Conservation (phyloP, 2,888 invertebrate genomes). For the Drosophila formosana region DNA sequence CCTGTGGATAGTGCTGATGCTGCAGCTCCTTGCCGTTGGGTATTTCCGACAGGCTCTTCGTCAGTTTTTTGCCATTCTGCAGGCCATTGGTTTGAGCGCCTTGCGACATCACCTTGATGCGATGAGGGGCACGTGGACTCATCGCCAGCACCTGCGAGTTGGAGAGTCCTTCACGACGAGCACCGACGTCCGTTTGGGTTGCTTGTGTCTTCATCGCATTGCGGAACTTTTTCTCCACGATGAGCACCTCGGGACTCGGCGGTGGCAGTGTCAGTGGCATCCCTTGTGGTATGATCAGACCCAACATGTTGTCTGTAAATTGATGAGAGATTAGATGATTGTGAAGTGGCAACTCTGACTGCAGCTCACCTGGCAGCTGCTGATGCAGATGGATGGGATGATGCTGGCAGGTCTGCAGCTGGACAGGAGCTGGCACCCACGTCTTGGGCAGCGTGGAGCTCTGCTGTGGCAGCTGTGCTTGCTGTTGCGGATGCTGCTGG, state of each 20-base stretch:
- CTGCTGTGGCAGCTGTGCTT: constrained; percentile 50
- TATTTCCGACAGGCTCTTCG: constrained; percentile 94
- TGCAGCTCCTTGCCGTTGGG: constrained; percentile 85
- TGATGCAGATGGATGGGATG: constrained; percentile 81
- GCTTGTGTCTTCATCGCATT: constrained; percentile 96
- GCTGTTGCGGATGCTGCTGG: constrained; percentile 48
- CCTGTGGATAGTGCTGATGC: constrained; percentile 51
- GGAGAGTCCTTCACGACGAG: constrained; percentile 90
- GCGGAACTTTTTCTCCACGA: constrained; percentile 92
- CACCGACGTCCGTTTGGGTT: constrained; percentile 90
- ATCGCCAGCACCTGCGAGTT: constrained; percentile 88
- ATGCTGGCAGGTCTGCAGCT: constrained; percentile 76
- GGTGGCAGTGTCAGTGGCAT: constrained; percentile 68
- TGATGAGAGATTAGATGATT: accelerated
- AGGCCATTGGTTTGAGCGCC: constrained; percentile 95
- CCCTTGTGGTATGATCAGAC: constrained; percentile 69
- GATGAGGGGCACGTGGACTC: constrained; percentile 92
- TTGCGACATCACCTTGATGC: constrained; percentile 94
- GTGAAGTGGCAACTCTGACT: background rate
- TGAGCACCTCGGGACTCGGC: constrained; percentile 82
- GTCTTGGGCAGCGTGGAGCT: constrained; percentile 66
- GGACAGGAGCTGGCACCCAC: constrained; percentile 66
- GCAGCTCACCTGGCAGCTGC: constrained; percentile 58
- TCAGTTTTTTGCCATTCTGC: constrained; percentile 90
- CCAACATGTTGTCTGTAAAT: constrained; percentile 62